Evolutionary conservation across 2,888 invertebrate species (phyloP).

Genomic region (Heliconius hortense): DNA sequence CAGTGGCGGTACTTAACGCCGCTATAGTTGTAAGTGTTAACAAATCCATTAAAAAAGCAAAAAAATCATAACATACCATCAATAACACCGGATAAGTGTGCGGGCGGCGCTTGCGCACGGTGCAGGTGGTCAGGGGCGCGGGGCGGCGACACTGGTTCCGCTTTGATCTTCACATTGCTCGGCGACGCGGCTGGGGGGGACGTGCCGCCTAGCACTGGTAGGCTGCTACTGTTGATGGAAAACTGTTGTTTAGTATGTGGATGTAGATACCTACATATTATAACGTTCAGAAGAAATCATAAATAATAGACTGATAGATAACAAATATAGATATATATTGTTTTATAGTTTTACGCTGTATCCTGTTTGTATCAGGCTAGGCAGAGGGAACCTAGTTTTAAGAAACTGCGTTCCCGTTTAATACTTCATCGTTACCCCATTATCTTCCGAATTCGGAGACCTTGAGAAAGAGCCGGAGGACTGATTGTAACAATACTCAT

Average conservation of each 20-base stretch:
- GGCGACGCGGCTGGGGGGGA: conserved; percentile 89
- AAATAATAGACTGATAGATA: too few species aligned
- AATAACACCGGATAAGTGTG: conserved; percentile 73
- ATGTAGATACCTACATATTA: background rate
- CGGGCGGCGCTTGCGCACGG: conserved; percentile 72
- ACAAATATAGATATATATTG: too few species aligned
- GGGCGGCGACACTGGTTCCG: conserved; percentile 97
- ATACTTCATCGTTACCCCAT: too few species aligned
- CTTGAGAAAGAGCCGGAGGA: too few species aligned
- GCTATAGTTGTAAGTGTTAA: background rate
- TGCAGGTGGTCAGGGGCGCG: conserved; percentile 87
- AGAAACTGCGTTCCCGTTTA: too few species aligned
- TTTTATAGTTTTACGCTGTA: background rate
- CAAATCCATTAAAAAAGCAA: background rate
- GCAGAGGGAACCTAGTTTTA: too few species aligned
- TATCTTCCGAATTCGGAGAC: too few species aligned
- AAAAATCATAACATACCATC: conserved; percentile 61
- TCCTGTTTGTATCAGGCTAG: background rate
- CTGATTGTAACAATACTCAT: too few species aligned
- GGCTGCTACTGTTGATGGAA: conserved; percentile 72
- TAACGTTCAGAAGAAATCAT: too few species aligned
- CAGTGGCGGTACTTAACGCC: too few species aligned
- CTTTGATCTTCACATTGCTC: conserved; percentile 94
- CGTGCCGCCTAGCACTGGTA: conserved; percentile 88
- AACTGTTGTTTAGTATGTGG: conserved; percentile 45